These are phyloP conservation scores for Typhlichthys subterraneus DNA, from an alignment of 2,797 vertebrate genomes.

Conservation along the genomic window DNA sequence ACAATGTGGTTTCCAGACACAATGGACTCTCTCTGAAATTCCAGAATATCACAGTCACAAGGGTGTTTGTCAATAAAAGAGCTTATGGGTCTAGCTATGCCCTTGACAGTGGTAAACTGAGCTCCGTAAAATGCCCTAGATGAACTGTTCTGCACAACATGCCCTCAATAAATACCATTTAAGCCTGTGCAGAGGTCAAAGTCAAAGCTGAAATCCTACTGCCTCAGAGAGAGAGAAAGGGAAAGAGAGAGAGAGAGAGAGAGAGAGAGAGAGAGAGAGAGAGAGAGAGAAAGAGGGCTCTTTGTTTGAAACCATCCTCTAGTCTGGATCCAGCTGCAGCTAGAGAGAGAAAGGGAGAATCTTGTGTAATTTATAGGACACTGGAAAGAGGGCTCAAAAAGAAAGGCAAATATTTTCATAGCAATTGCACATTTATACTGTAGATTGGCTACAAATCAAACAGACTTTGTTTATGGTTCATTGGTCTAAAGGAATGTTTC, in stretches of 20 bases:
- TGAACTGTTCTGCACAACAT: constrained; percentile 12
- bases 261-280: neutral
- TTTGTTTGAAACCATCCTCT: constrained; percentile 47
- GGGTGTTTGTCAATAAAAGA: constrained; percentile 25
- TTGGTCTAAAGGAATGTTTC: neutral
- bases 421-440: neutral
- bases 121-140: constrained; percentile 8
- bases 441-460: neutral
- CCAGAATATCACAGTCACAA: constrained; percentile 47
- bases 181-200: constrained; percentile 17
- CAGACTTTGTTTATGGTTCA: neutral
- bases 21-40: constrained; percentile 41
- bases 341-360: constrained; percentile 1
- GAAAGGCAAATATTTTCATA: neutral
- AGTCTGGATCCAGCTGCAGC: constrained; percentile 48
- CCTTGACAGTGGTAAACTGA: constrained; percentile 24
- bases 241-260: neutral
- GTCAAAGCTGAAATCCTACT: constrained; percentile 2
- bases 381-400: too few species aligned
- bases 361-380: too few species aligned
- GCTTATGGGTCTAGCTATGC: constrained; percentile 31
- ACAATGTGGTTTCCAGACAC: constrained; percentile 53
- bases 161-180: constrained; percentile 11
- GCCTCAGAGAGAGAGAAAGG: neutral
- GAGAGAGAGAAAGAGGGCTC: constrained; percentile 10